Base-by-base conservation (phyloP, 2,797 vertebrate genomes). In the Rhodeus uyekii region DNA sequence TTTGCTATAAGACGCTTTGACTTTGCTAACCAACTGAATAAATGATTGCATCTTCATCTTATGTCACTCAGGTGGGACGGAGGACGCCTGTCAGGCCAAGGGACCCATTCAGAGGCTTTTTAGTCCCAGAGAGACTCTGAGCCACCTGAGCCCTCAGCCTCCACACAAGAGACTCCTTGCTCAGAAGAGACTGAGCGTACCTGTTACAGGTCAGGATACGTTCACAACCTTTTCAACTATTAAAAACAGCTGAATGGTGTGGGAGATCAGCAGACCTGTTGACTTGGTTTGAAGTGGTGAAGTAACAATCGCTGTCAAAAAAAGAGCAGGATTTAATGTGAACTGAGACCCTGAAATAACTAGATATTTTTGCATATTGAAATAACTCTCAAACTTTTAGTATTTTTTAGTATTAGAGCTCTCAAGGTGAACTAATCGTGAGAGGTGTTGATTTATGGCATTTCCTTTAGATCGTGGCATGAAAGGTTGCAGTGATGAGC, bases 51-150 rank as follows among this genome's bases (percentile, higher is more conserved):
- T 72, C 5, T 12, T 34, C 78, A 50, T 67, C 1, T 85, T 34
- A 22, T 76, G 38, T 72, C 12, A 8, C n/a, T 34, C 81, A 99
- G 97, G 96, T 63, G 95, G 95, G 0, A 53, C 74, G 34, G 72
- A n/a, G 0, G 79, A 89, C 0, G 86, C 90, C 0, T 96, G 95
- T 53, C 91, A 85, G 75, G 91, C 95, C 50, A 84, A 2, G 0
- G 95, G 96, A 0, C 89, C 92, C 3, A 94, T 95, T 0, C 94
- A 92, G 88, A 93, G 93, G 78, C 94, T 99, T 18, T 93, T 93
- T 2, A 91, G 87, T 82, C 92, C 94, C 0, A 46, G 36, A 0
- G 88, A 94, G 8, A 92, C 94, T 68, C 92, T 96, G 68, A 84
- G 88, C 0, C 91, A 93, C 7, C 92, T 96, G 39, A 94, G 94